Evolutionary conservation across 1,140 invertebrate genomes (phyloP).

Genomic region (Papilio polytes): DNA sequence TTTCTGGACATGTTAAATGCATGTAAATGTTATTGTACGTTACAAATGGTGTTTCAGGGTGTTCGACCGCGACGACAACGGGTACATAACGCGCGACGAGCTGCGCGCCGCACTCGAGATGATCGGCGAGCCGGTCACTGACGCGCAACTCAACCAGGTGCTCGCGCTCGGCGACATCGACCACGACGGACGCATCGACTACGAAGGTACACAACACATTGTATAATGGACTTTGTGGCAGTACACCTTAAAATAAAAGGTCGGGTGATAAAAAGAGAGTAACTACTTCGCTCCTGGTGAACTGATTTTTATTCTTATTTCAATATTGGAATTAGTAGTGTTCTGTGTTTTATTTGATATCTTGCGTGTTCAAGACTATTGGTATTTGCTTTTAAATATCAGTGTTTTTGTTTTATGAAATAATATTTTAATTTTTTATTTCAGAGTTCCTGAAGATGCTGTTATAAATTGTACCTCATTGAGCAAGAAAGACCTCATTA

Average conservation of each 20-base stretch:
- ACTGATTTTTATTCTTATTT: too few species aligned
- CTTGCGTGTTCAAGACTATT: too few species aligned
- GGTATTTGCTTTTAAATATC: too few species aligned
- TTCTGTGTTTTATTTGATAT: too few species aligned
- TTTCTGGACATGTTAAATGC: too few species aligned
- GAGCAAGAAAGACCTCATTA: slow-evolving; percentile 74
- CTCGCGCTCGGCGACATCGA: slow-evolving; percentile 89
- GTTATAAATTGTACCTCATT: slow-evolving; percentile 77
- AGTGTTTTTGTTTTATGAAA: not conserved
- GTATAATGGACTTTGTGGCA: too few species aligned
- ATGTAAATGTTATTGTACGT: too few species aligned
- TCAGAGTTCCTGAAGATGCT: slow-evolving; percentile 87
- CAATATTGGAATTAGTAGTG: too few species aligned
- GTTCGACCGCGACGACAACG: slow-evolving; percentile 91
- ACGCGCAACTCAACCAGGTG: slow-evolving; percentile 89
- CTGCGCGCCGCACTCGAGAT: slow-evolving; percentile 90
- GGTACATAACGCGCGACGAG: slow-evolving; percentile 91
- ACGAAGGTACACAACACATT: slow-evolving; percentile 86
- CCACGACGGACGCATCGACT: slow-evolving; percentile 90
- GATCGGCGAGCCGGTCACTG: slow-evolving; percentile 90
- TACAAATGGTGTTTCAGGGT: slow-evolving; percentile 79
- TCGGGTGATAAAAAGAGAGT: too few species aligned
- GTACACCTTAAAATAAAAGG: too few species aligned
- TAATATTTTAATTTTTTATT: slow-evolving; percentile 61
- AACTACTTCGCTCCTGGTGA: too few species aligned